Evolutionary conservation across 2,888 invertebrate species (phyloP), one percentile per base, ranked within the genome.

Genomic region (Elysia crispata): DNA sequence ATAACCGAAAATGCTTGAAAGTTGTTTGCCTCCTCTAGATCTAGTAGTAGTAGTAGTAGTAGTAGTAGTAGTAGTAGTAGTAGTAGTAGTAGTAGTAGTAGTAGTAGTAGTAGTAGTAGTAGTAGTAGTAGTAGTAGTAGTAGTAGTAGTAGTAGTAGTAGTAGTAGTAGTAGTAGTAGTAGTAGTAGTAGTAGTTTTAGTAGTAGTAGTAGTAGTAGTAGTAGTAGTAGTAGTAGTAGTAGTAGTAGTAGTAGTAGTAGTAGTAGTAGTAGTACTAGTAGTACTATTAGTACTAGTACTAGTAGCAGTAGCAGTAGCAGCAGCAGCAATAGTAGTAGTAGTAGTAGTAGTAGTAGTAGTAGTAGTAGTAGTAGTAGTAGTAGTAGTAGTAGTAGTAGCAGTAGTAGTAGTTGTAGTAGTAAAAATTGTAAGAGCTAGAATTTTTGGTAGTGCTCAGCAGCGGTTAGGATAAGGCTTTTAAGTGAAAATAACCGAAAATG

Each of bases 21-120:
- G n/a, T n/a, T n/a, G n/a, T n/a, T n/a, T n/a, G n/a, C n/a, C n/a
- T n/a, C n/a, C n/a, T n/a, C n/a, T n/a, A n/a, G n/a, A n/a, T n/a
- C n/a, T n/a, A n/a, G n/a, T n/a, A 54, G 54, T 54, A 54, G 54
- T 54, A 54, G 54, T 54, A 54, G 54, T 54, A 54, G 54, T 54
- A 54, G 54, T 54, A 54, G 54, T 54, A 54, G 18, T 54, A 54
- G 54, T 54, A 54, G 54, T 54, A 54, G 54, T 54, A 54, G 54
- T 54, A 54, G 54, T 54, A 54, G 54, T 54, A 54, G 54, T 54
- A 54, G 54, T 54, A 54, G 54, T 54, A 54, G 54, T 54, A 54
- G 54, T 54, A 54, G 54, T 54, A 54, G 54, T 54, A 54, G 54
- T 54, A 54, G 54, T 54, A 54, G 54, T 54, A 54, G 54, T 54